phyloP scores from a whole-genome alignment of 1,140 invertebrate species.

The Pissodes strobi region DNA sequence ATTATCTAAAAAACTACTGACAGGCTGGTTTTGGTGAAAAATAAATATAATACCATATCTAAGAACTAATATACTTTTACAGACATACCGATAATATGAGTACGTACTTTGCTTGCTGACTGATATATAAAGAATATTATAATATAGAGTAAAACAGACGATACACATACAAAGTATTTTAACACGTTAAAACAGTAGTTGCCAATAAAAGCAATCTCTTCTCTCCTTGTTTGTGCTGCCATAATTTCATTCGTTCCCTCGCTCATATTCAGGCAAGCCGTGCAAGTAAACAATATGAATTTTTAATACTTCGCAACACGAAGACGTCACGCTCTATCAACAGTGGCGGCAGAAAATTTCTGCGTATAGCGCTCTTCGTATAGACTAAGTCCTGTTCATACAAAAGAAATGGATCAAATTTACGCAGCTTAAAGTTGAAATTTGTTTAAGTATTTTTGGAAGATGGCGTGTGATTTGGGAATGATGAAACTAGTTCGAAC shows the following conservation, averaged over 20 bases:
- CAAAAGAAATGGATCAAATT: constrained; percentile 24
- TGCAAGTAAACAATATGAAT: constrained; percentile 25
- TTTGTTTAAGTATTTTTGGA: background rate
- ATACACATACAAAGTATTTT: too few relatives aligned
- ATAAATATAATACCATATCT: too few relatives aligned
- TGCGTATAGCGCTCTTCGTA: constrained; percentile 10
- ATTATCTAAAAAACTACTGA: too few relatives aligned
- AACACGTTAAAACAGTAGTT: too few relatives aligned
- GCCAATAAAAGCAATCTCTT: too few relatives aligned
- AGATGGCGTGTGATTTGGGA: background rate
- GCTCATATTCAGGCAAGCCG: background rate
- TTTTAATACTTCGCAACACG: constrained; percentile 24
- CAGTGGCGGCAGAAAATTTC: constrained; percentile 3
- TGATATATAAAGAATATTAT: too few relatives aligned
- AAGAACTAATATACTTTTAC: too few relatives aligned
- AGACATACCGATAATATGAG: too few relatives aligned
- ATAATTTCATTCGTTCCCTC: constrained; percentile 1
- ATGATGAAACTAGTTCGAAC: too few relatives aligned
- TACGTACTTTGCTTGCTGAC: too few relatives aligned
- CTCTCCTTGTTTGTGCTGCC: background rate
- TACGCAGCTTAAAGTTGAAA: background rate
- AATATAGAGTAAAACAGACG: too few relatives aligned
- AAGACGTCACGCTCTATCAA: constrained; percentile 23
- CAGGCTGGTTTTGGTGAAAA: too few relatives aligned
- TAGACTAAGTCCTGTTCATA: constrained; percentile 14